These are phyloP conservation scores for Oligia latruncula DNA, from an alignment of 2,888 invertebrate genomes.

Conservation along the genomic window DNA sequence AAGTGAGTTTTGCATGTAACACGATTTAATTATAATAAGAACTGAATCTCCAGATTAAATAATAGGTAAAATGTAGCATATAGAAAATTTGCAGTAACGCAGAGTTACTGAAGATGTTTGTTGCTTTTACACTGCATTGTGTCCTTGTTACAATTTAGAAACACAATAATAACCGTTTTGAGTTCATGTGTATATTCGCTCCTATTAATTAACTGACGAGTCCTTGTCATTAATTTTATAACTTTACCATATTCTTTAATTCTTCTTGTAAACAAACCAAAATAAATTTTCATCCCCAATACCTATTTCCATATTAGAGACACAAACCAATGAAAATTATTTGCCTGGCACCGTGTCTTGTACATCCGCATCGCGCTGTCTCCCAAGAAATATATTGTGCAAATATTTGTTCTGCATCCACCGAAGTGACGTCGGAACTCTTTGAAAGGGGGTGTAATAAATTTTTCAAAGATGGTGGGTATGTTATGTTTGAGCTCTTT, in stretches of 20 bases:
- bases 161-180: not conserved
- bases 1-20: not conserved
- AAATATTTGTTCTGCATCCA: slow-evolving; percentile 57
- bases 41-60: not conserved
- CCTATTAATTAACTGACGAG: too few species aligned
- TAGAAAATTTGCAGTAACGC: too few species aligned
- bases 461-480: slow-evolving; percentile 30
- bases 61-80: too few species aligned
- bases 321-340: slow-evolving; percentile 46
- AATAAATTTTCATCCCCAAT: not conserved
- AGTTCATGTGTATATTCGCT: not conserved
- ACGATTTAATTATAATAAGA: not conserved
- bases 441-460: slow-evolving; percentile 37
- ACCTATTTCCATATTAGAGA: slow-evolving; percentile 13
- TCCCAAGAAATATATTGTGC: slow-evolving; percentile 51
- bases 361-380: slow-evolving; percentile 39
- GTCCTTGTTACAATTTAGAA: not conserved
- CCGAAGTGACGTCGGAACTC: slow-evolving; percentile 27
- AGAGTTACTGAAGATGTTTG: not conserved
- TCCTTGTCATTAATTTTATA: too few species aligned
- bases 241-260: not conserved
- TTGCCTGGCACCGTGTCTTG: slow-evolving; percentile 22
- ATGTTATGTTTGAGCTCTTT: slow-evolving; percentile 18
- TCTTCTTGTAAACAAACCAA: not conserved
- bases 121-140: too few species aligned